These are phyloP conservation scores for Cheilosia grossa DNA, from an alignment of 2,888 invertebrate species.

Conservation along the genomic window DNA sequence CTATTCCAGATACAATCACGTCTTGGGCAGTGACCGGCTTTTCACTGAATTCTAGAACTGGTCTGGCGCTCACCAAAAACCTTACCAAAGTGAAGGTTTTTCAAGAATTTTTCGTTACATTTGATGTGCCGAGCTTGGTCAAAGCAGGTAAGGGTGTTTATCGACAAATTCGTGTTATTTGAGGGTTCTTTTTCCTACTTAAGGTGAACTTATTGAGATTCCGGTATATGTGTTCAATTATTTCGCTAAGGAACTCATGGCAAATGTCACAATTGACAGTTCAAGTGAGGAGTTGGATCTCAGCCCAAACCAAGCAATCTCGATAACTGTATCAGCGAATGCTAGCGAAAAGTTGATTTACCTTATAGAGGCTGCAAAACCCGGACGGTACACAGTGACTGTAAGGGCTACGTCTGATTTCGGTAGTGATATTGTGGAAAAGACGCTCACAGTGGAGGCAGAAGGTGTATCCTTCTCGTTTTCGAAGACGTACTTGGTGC, in stretches of 20 bases:
- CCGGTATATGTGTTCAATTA: conserved; percentile 95
- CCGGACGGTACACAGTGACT: conserved; percentile 15
- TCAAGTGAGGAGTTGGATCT: conserved; percentile 85
- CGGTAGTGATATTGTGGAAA: conserved; percentile 92
- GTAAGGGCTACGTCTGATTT: conserved; percentile 89
- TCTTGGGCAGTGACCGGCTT: conserved; percentile 92
- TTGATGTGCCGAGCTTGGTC: conserved; percentile 90
- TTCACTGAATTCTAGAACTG: conserved; percentile 88
- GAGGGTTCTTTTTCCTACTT: not conserved
- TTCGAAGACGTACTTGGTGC: conserved; percentile 89
- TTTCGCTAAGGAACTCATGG: conserved; percentile 87
- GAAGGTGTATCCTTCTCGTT: conserved; percentile 90
- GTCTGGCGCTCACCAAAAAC: conserved; percentile 87
- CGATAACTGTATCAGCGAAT: conserved; percentile 12
- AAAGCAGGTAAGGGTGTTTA: conserved; percentile 84
- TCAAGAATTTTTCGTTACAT: conserved; percentile 89
- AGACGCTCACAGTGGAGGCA: conserved; percentile 90
- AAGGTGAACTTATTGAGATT: conserved; percentile 92
- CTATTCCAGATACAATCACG: conserved; percentile 90
- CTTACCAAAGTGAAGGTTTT: conserved; percentile 87
- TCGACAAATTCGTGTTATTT: not conserved
- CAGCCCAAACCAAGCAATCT: not conserved
- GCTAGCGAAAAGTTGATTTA: not conserved
- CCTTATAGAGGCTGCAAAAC: not conserved
- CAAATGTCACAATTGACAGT: conserved; percentile 92